Conservation (phyloP, 2,888 invertebrate genomes). For the Philopedon plagiatum region DNA sequence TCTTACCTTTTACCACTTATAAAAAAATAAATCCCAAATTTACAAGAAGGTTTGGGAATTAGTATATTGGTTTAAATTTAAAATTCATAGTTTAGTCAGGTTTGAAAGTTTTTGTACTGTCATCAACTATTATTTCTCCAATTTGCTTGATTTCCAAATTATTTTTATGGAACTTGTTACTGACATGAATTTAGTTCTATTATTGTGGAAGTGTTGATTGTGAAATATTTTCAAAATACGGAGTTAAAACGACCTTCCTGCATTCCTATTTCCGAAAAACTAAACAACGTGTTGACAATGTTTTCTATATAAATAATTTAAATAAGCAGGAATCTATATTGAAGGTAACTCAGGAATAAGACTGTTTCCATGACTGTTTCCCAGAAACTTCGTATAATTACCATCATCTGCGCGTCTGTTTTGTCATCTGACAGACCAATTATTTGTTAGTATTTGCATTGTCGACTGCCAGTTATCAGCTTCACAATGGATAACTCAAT, state of each 20-base stretch:
- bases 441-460: slow-evolving; percentile 34
- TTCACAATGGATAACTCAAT: slow-evolving; percentile 43
- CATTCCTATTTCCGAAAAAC: neutral
- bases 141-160: no score
- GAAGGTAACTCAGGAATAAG: slow-evolving; percentile 15
- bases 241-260: slow-evolving; percentile 18
- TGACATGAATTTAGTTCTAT: no score
- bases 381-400: slow-evolving; percentile 19
- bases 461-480: slow-evolving; percentile 18
- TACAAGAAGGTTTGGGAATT: no score
- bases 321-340: slow-evolving; percentile 21
- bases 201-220: no score
- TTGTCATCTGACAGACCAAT: slow-evolving; percentile 33
- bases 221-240: neutral
- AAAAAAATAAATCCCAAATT: no score
- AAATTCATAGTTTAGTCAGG: no score
- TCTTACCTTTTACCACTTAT: no score
- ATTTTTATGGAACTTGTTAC: no score
- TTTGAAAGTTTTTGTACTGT: no score
- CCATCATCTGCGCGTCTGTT: slow-evolving; percentile 31
- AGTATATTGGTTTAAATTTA: no score
- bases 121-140: no score
- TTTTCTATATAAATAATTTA: slow-evolving; percentile 21
- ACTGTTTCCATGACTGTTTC: no score
- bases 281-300: slow-evolving; percentile 24